Conservation (phyloP, 2,797 vertebrate species). For the Fringilla coelebs region DNA sequence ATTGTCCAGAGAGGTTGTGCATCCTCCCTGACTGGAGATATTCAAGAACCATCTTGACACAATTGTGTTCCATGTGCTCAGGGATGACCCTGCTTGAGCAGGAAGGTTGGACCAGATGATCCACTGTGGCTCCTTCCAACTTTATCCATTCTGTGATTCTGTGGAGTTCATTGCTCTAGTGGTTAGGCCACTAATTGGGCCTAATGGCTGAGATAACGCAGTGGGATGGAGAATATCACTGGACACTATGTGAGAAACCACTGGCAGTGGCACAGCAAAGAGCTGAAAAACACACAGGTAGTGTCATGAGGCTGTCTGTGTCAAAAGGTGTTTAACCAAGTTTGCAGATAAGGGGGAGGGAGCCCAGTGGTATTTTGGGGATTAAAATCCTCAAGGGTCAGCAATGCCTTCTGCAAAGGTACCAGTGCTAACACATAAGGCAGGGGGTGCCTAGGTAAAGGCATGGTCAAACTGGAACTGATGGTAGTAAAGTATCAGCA, state of each 20-base stretch:
- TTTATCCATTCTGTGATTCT: neutral
- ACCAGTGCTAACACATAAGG: neutral
- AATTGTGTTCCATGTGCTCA: accelerated
- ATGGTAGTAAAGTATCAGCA: neutral
- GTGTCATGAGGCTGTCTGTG: neutral
- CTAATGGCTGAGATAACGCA: neutral
- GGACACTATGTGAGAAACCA: neutral
- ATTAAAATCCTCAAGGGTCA: neutral
- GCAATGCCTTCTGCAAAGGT: neutral
- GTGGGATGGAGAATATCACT: neutral
- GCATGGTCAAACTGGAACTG: neutral
- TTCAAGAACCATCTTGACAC: neutral
- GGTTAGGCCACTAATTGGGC: neutral
- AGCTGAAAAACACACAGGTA: neutral
- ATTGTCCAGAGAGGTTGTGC: neutral
- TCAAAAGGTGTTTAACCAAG: neutral
- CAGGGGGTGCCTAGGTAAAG: neutral
- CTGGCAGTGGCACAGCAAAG: neutral
- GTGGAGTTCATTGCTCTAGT: neutral
- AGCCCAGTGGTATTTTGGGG: neutral
- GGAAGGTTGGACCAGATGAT: neutral
- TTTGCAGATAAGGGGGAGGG: neutral
- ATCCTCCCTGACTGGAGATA: neutral
- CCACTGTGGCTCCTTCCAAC: neutral
- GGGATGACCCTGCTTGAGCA: neutral